Evolutionary conservation across 1,140 invertebrate genomes (phyloP).

Genomic region (Cydia pomonella): DNA sequence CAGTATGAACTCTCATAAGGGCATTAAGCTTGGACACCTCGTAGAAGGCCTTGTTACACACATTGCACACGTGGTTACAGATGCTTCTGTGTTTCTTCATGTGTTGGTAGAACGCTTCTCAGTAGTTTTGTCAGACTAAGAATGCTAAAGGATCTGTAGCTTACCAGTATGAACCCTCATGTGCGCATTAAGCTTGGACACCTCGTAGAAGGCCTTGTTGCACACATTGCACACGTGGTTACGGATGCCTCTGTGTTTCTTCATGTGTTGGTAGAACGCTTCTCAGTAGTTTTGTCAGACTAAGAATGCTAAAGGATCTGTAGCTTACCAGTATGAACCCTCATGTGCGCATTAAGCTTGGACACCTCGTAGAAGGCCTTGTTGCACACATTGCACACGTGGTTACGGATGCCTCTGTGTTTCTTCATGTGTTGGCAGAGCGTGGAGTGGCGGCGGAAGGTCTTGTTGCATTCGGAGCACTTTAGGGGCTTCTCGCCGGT

Average conservation of each 20-base stretch:
- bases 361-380: slow-evolving; percentile 78
- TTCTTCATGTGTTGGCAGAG: slow-evolving; percentile 80
- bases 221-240: slow-evolving; percentile 77
- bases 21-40: no score
- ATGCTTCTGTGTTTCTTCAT: no score
- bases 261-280: slow-evolving; percentile 78
- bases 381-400: slow-evolving; percentile 71
- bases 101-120: no score
- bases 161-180: slow-evolving; percentile 78
- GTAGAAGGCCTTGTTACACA: no score
- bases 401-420: slow-evolving; percentile 75
- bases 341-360: slow-evolving; percentile 77
- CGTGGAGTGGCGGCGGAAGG: slow-evolving; percentile 77
- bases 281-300: no score
- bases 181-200: slow-evolving; percentile 77
- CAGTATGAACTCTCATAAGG: slow-evolving; percentile 30
- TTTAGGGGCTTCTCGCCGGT: slow-evolving; percentile 90
- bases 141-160: no score
- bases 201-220: slow-evolving; percentile 75
- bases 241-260: slow-evolving; percentile 76
- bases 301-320: no score
- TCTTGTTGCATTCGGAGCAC: slow-evolving; percentile 87
- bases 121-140: no score
- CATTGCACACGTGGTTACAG: no score
- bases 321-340: slow-evolving; percentile 72